A percentile compares a stretch with the other conserved stretches of the same genome.
These are phyloP conservation scores for fruit fly (Drosophila melanogaster) DNA, from an alignment of 1,140 invertebrate species.

Conservation along the genomic window DNA sequence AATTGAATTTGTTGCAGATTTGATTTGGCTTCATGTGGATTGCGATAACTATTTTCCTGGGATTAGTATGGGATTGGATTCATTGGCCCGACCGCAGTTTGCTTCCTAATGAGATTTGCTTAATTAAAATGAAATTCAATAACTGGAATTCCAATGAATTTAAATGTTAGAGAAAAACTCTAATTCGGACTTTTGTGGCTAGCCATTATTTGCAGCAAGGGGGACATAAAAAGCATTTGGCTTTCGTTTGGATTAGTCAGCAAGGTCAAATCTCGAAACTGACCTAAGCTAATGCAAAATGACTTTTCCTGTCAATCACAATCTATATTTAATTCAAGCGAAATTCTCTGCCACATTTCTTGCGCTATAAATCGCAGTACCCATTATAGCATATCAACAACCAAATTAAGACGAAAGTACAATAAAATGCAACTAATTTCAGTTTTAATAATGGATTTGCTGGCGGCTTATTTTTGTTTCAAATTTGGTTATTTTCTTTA, in stretches of 20 bases:
- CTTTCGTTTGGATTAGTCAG: neutral
- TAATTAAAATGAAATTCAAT: constrained; percentile 35
- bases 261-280: neutral
- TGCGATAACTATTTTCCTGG: constrained; percentile 42
- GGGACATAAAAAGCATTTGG: neutral
- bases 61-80: constrained; percentile 21
- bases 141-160: constrained; percentile 11
- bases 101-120: constrained; percentile 16
- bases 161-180: constrained; percentile 12
- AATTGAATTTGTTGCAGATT: constrained; percentile 59
- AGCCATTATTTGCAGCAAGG: neutral
- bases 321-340: neutral
- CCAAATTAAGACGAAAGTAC: neutral
- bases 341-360: neutral
- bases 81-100: constrained; percentile 4
- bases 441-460: constrained; percentile 13
- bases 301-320: neutral
- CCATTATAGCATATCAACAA: neutral
- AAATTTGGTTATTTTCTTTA: constrained; percentile 7
- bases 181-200: neutral
- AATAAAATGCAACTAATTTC: constrained; percentile 3
- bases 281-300: constrained; percentile 11
- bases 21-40: constrained; percentile 50
- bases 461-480: constrained; percentile 8
- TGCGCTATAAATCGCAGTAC: neutral